phyloP scores from a whole-genome alignment of 2,797 vertebrate genomes.

The Acanthurus lineatus region DNA sequence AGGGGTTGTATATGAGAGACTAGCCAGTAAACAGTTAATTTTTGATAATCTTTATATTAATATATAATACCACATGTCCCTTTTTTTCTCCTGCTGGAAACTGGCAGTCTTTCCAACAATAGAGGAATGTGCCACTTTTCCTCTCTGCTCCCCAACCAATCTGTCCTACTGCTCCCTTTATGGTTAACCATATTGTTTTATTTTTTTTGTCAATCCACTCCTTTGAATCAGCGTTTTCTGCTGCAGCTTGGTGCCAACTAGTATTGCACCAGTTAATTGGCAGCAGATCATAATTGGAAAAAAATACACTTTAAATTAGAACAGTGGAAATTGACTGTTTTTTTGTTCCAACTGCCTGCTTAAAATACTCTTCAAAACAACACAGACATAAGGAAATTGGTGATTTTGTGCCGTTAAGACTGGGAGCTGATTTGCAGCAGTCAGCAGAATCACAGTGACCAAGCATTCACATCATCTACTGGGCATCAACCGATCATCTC shows the following conservation, averaged over 20 bases:
- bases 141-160: neutral
- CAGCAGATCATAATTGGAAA: constrained; percentile 23
- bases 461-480: constrained; percentile 9
- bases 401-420: constrained; percentile 22
- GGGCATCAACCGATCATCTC: neutral
- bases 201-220: neutral
- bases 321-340: constrained; percentile 38
- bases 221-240: constrained; percentile 23
- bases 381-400: constrained; percentile 7
- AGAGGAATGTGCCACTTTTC: neutral
- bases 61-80: neutral
- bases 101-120: constrained; percentile 9
- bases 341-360: constrained; percentile 13
- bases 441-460: constrained; percentile 41
- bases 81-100: constrained; percentile 5
- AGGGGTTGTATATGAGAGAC: neutral
- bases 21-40: constrained; percentile 1
- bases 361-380: constrained; percentile 17
- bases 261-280: constrained; percentile 42
- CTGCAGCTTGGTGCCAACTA: constrained; percentile 17
- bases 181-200: constrained; percentile 10
- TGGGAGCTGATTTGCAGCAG: constrained; percentile 25
- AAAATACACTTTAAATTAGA: constrained; percentile 25
- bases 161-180: neutral
- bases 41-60: neutral